Conservation (phyloP, 2,797 vertebrate species). For the Gymnocypris eckloni region DNA sequence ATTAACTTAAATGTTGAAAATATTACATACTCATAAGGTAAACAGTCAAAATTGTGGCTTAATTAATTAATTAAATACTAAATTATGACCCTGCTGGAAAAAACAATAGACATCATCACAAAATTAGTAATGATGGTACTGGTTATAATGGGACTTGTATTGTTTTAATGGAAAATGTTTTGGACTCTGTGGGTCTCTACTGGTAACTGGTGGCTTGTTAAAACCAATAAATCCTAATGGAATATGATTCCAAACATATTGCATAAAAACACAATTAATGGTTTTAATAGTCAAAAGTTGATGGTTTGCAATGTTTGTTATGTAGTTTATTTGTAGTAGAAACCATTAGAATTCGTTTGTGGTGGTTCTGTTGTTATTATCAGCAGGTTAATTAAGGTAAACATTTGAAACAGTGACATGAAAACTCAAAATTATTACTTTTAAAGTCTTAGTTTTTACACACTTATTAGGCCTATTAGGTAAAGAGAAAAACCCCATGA, state of each 20-base stretch:
- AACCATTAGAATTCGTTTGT: not conserved
- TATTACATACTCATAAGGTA: not conserved
- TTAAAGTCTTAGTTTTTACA: not conserved
- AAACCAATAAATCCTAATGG: too few relatives aligned
- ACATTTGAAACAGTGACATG: too few relatives aligned
- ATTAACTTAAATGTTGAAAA: not conserved
- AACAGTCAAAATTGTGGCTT: not conserved
- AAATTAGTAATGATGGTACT: not conserved
- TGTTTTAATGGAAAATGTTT: too few relatives aligned
- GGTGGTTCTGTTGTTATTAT: not conserved
- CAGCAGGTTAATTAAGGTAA: not conserved
- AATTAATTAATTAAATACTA: not conserved
- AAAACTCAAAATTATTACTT: not conserved
- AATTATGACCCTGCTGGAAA: not conserved
- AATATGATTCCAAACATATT: too few relatives aligned
- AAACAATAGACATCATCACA: not conserved
- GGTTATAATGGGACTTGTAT: too few relatives aligned
- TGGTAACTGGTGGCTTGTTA: too few relatives aligned
- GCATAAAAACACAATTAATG: too few relatives aligned
- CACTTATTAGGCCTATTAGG: not conserved
- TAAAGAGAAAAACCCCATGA: not conserved
- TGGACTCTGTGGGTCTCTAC: too few relatives aligned
- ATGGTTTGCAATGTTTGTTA: not conserved
- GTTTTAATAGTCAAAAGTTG: too few relatives aligned
- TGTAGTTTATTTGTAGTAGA: not conserved